A percentile compares a stretch with the other conserved stretches of the same genome.
phyloP scores from a whole-genome alignment of 2,888 invertebrate genomes.

The Luffia ferchaultella region DNA sequence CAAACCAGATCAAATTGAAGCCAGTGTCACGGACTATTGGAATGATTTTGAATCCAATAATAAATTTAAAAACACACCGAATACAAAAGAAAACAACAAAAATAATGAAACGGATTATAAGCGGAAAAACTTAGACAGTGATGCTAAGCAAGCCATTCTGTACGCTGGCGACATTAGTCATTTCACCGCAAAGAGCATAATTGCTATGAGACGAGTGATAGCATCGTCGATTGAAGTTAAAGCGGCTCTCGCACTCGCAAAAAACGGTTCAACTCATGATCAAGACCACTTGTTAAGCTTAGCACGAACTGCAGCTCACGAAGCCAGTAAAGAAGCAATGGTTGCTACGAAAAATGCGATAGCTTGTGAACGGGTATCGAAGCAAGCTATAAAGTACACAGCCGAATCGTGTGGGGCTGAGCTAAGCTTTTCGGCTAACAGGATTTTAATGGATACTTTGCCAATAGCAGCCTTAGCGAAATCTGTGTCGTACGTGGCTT shows the following conservation, averaged over 20 bases:
- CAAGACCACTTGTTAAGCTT: slow-evolving; percentile 59
- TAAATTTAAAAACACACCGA: slow-evolving; percentile 29
- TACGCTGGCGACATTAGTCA: slow-evolving; percentile 59
- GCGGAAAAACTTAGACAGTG: slow-evolving; percentile 33
- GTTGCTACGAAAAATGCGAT: slow-evolving; percentile 50
- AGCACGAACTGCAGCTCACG: slow-evolving; percentile 56
- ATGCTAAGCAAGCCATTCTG: slow-evolving; percentile 55
- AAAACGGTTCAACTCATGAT: slow-evolving; percentile 53
- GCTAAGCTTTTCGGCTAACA: slow-evolving; percentile 52
- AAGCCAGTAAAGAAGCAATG: slow-evolving; percentile 57
- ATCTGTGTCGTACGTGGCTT: slow-evolving; percentile 56
- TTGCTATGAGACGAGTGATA: slow-evolving; percentile 50
- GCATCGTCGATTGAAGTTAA: slow-evolving; percentile 57
- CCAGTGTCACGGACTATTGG: neutral
- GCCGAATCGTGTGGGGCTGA: slow-evolving; percentile 52
- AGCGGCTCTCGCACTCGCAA: slow-evolving; percentile 53
- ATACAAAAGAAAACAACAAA: slow-evolving; percentile 43
- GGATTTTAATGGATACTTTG: slow-evolving; percentile 53
- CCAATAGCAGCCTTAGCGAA: slow-evolving; percentile 51
- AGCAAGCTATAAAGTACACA: slow-evolving; percentile 51
- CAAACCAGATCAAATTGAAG: neutral
- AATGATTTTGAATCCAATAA: neutral
- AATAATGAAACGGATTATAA: slow-evolving; percentile 15
- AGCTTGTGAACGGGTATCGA: slow-evolving; percentile 48
- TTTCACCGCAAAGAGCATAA: slow-evolving; percentile 53